These are phyloP conservation scores for Eucidaris tribuloides DNA, from an alignment of 35 echinoderm and acorn worm species.

Conservation along the genomic window DNA sequence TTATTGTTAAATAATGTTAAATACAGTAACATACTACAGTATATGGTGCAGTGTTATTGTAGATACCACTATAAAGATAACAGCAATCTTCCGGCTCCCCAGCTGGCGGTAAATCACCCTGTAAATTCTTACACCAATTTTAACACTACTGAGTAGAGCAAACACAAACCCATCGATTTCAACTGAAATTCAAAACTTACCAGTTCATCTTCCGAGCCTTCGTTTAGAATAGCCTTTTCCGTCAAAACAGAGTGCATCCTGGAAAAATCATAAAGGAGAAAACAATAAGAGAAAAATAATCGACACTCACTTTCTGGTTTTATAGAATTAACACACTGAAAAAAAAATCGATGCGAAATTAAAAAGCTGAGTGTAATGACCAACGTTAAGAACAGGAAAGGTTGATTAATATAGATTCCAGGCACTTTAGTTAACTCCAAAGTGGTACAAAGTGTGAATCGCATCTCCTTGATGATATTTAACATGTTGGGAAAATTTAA, in stretches of 20 bases:
- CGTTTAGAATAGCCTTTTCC: conserved; percentile 45
- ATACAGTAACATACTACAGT: not conserved
- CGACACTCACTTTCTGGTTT: no score
- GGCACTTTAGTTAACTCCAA: no score
- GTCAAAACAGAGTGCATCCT: conserved; percentile 43
- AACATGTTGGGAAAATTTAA: no score
- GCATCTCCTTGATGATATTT: no score
- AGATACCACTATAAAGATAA: not conserved
- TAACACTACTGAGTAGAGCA: not conserved
- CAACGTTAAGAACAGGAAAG: no score
- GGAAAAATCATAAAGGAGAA: not conserved
- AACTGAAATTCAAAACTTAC: not conserved
- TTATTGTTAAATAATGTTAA: not conserved
- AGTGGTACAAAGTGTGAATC: no score
- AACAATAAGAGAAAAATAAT: no score
- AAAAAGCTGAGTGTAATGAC: no score
- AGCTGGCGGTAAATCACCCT: not conserved
- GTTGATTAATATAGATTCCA: no score
- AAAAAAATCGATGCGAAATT: no score
- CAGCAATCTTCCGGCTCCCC: not conserved
- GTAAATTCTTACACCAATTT: not conserved
- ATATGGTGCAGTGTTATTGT: not conserved
- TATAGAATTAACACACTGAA: no score
- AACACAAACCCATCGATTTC: not conserved
- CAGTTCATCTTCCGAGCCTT: conserved; percentile 49